phyloP scores from a whole-genome alignment of 2,113 vertebrate species.

The Ranitomeya variabilis region DNA sequence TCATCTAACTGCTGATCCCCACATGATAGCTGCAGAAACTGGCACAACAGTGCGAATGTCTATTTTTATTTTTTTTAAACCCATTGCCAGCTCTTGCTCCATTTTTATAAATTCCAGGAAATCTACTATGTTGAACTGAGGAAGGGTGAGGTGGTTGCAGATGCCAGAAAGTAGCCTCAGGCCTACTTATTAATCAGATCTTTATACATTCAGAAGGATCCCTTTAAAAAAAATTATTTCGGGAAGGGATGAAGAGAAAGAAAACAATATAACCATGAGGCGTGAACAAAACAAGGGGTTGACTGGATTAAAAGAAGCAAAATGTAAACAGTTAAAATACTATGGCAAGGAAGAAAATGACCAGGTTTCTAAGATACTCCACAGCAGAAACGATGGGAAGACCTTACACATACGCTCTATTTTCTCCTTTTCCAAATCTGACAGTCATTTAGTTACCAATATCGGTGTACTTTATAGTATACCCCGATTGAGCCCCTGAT shows the following conservation, averaged over 20 bases:
- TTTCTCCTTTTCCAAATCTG: slow-evolving; percentile 16
- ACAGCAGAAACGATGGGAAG: slow-evolving; percentile 40
- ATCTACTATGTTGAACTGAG: no score
- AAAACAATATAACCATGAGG: background rate
- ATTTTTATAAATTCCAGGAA: no score
- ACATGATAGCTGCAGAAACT: no score
- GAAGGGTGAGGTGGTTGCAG: no score
- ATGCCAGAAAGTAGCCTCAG: background rate
- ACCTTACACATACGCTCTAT: slow-evolving; percentile 24
- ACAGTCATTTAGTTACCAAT: slow-evolving; percentile 30
- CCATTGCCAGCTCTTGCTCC: no score
- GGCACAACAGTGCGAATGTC: no score
- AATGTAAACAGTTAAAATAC: slow-evolving; percentile 56
- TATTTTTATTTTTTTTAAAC: no score
- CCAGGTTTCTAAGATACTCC: slow-evolving; percentile 35
- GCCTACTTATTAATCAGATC: background rate
- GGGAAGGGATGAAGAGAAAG: no score
- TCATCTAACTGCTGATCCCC: no score
- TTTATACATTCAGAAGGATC: background rate
- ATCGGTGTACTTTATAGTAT: slow-evolving; percentile 48
- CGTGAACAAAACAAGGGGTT: slow-evolving; percentile 33
- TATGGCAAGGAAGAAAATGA: slow-evolving; percentile 36
- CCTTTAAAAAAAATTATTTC: background rate
- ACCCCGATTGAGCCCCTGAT: slow-evolving; percentile 45
- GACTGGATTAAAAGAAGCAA: slow-evolving; percentile 28